phyloP scores from a whole-genome alignment of 2,888 invertebrate genomes.

The Orgyia antiqua region DNA sequence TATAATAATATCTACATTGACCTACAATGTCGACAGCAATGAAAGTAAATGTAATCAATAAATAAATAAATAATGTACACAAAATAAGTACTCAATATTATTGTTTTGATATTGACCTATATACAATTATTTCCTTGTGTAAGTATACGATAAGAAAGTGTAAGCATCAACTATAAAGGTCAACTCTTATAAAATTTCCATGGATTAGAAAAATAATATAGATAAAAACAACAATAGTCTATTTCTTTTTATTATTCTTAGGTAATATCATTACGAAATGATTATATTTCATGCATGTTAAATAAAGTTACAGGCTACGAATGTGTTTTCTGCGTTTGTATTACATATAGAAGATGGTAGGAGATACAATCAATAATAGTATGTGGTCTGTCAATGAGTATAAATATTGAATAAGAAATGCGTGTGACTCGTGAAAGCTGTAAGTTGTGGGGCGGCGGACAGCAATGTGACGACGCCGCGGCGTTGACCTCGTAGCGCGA shows the following conservation, averaged over 20 bases:
- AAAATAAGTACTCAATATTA: slow-evolving; percentile 47
- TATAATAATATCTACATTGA: slow-evolving; percentile 46
- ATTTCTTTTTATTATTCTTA: no score
- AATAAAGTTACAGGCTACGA: no score
- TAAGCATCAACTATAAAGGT: background rate
- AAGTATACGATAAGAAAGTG: slow-evolving; percentile 13
- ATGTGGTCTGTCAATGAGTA: no score
- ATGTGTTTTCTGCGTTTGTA: no score
- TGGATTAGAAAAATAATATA: slow-evolving; percentile 4
- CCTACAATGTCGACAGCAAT: slow-evolving; percentile 63
- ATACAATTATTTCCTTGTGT: slow-evolving; percentile 30
- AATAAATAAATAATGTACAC: slow-evolving; percentile 34
- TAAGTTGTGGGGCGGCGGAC: slow-evolving; percentile 19
- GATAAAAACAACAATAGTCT: no score
- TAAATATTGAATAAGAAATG: slow-evolving; percentile 13
- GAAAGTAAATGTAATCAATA: slow-evolving; percentile 66
- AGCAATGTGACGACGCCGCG: slow-evolving; percentile 35
- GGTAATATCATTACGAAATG: no score
- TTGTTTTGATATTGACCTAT: slow-evolving; percentile 66
- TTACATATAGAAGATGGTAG: no score
- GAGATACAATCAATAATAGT: no score
- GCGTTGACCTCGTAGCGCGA: slow-evolving; percentile 65
- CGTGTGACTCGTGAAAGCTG: slow-evolving; percentile 41
- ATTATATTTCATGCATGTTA: no score
- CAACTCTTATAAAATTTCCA: slow-evolving; percentile 5